Conservation (phyloP, 1,140 invertebrate genomes). For the Drusus annulatus region DNA sequence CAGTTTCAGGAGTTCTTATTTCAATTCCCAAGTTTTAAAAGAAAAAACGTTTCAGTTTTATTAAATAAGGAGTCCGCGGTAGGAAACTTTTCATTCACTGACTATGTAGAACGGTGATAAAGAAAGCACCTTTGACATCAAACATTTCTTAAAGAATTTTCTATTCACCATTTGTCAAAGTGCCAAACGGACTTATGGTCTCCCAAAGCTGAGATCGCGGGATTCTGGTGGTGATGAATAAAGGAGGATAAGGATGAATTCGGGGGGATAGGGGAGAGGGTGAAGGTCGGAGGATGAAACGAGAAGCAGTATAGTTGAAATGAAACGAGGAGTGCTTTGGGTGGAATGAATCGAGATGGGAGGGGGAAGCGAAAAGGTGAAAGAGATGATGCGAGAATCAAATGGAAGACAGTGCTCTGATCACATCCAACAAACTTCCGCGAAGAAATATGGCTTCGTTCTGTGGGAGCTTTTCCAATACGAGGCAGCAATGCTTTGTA, state of each 20-base stretch:
- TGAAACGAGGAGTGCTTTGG: no score
- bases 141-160: slow-evolving; percentile 38
- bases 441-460: slow-evolving; percentile 4
- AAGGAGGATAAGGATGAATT: slow-evolving; percentile 15
- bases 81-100: no score
- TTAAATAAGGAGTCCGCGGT: no score
- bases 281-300: neutral
- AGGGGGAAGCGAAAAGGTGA: neutral
- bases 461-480: neutral
- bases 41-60: no score
- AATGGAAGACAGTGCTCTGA: slow-evolving; percentile 8
- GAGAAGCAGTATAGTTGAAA: no score
- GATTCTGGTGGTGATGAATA: slow-evolving; percentile 31
- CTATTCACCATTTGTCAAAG: slow-evolving; percentile 42
- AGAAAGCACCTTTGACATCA: slow-evolving; percentile 22
- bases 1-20: no score
- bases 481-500: neutral
- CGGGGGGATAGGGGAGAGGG: neutral
- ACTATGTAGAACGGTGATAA: neutral
- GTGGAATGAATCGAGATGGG: neutral
- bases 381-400: slow-evolving; percentile 12
- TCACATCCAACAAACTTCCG: slow-evolving; percentile 15
- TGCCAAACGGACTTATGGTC: slow-evolving; percentile 32
- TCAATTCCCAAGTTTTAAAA: no score
- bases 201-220: slow-evolving; percentile 20